Base-by-base conservation (phyloP, 2,888 invertebrate species). In the Pyrrhosoma nymphula region DNA sequence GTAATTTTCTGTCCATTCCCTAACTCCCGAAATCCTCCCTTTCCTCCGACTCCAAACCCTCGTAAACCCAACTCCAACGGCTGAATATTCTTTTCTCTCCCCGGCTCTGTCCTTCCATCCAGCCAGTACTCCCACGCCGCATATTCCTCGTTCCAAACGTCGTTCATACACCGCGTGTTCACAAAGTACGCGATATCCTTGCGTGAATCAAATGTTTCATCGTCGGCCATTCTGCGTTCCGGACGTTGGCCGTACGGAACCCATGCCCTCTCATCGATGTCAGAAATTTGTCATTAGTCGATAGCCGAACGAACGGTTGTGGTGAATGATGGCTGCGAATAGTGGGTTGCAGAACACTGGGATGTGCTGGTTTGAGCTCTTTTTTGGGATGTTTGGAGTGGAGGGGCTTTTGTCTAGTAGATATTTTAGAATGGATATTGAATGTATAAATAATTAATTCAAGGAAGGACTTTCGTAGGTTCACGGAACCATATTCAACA, bases 231-330 rank as follows among this genome's bases (percentile, higher is more conserved):
- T 39, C 39, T 23, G 60, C 23, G 56, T n/a, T 60, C 18, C 23
- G 69, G 20, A 30, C 39, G 16, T 8, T 18, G 88, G 47, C 88
- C 39, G 26, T 35, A 35, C 60, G 47, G 35, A 88, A 12, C 69
- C 69, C 69, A 69, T 26, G 20, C 90, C 60, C 90, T 18, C 39
- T 60, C 60, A 63, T 63, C 8, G 69, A 91, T 1, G 91, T 26
- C 10, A 20, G 39, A 63, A 26, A 69, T 63, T 60, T 60, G 63
- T 91, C 91, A 91, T 91, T 91, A 20, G 69, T 69, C n/a, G 69
- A 69, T n/a, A 18, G 69, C 26, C n/a, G n/a, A 23, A n/a, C 69
- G 26, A 69, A n/a, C n/a, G 69, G n/a, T 23, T n/a, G 69, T 26
- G n/a, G 20, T 23, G n/a, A 69, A n/a, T 26, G n/a, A n/a, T 69